phyloP scores from a whole-genome alignment of 2,888 invertebrate species.

The Andricus quercusramuli region DNA sequence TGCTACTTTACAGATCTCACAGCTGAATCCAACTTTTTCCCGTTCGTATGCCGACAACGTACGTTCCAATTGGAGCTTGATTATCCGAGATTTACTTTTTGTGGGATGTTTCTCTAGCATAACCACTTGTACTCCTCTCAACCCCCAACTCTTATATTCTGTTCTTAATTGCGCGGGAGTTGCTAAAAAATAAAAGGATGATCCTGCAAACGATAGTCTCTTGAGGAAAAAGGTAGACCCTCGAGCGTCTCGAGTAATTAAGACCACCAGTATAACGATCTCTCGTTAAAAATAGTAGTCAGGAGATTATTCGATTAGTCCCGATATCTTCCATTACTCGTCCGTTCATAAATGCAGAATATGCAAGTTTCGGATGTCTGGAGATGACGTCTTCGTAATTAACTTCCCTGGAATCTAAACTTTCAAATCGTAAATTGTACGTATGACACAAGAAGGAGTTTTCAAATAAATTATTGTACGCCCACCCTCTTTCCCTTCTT shows the following conservation, averaged over 20 bases:
- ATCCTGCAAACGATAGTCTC: slow-evolving; percentile 3
- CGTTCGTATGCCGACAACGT: neutral
- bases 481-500: neutral
- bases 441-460: neutral
- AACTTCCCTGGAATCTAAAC: neutral
- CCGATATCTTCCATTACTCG: neutral
- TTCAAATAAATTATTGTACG: neutral
- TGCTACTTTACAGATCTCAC: neutral
- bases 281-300: slow-evolving; percentile 11
- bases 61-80: neutral
- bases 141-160: neutral
- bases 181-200: neutral
- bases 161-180: neutral
- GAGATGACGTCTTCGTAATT: neutral
- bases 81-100: neutral
- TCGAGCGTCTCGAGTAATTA: neutral
- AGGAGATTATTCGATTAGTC: neutral
- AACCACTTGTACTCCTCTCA: neutral
- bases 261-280: neutral
- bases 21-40: neutral
- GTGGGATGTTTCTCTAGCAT: neutral
- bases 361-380: slow-evolving; percentile 2
- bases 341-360: neutral
- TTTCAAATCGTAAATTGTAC: neutral
- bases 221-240: slow-evolving; percentile 8